Evolutionary conservation across 2,888 invertebrate species (phyloP).

Genomic region (Thumatha senex): DNA sequence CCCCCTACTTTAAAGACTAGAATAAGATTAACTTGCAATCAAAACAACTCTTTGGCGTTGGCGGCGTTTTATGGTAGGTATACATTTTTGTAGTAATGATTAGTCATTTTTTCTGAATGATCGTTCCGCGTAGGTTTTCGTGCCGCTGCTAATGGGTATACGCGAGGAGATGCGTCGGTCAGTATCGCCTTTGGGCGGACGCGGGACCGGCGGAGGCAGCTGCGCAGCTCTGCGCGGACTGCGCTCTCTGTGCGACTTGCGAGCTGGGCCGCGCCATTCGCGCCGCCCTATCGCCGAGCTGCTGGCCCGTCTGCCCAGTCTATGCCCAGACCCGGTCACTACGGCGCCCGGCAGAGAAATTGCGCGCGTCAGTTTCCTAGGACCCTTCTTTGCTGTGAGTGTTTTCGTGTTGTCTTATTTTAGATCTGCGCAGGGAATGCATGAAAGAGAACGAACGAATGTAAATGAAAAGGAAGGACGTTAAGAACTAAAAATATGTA

Average conservation of each 20-base stretch:
- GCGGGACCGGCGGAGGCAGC: conserved; percentile 87
- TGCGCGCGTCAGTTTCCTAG: conserved; percentile 92
- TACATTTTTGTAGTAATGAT: no score
- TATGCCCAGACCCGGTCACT: conserved; percentile 89
- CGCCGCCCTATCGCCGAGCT: conserved; percentile 87
- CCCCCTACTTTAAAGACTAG: no score
- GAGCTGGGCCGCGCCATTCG: conserved; percentile 85
- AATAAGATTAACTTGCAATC: no score
- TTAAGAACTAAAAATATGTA: no score
- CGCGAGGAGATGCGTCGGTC: conserved; percentile 86
- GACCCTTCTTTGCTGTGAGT: conserved; percentile 93
- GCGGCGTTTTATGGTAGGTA: no score
- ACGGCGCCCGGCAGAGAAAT: conserved; percentile 93
- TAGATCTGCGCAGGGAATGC: no score
- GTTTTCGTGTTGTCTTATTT: not conserved
- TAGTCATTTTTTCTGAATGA: not conserved
- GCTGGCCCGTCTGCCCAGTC: conserved; percentile 72
- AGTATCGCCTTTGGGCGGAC: conserved; percentile 86
- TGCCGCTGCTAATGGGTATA: conserved; percentile 69
- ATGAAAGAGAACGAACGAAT: no score
- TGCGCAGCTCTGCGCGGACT: conserved; percentile 89
- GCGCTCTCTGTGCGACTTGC: conserved; percentile 91
- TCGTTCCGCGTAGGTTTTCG: conserved; percentile 59
- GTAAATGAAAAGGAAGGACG: no score
- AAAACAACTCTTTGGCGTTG: no score